phyloP scores from a whole-genome alignment of 2,797 vertebrate genomes.

The Megalops cyprinoides region DNA sequence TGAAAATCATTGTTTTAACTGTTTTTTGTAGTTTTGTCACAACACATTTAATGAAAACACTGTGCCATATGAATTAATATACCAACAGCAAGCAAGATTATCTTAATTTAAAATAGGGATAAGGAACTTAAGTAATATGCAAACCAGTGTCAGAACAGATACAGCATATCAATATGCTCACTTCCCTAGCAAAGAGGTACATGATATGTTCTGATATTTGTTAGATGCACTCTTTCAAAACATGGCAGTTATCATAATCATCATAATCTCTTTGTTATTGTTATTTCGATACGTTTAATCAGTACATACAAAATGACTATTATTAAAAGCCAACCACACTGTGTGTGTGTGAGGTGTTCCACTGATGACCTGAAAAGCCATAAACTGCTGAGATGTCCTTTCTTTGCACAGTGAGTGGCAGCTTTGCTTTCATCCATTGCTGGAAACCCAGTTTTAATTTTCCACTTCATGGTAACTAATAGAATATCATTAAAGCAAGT shows the following conservation, averaged over 20 bases:
- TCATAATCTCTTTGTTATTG: not conserved
- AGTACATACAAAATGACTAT: not conserved
- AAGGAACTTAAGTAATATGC: too few species aligned
- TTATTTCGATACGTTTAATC: not conserved
- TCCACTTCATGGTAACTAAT: slow-evolving; percentile 40
- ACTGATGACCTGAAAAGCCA: not conserved
- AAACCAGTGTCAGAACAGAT: not conserved
- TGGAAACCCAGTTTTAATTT: slow-evolving; percentile 31
- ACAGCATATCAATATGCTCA: not conserved
- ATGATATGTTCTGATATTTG: not conserved
- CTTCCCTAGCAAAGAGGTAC: not conserved
- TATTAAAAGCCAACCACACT: not conserved
- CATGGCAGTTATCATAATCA: not conserved
- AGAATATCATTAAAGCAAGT: slow-evolving; percentile 33
- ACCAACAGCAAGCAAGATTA: not conserved
- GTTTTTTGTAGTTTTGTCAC: too few species aligned
- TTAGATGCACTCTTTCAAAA: not conserved
- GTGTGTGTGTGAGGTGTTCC: not conserved
- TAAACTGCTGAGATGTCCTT: not conserved
- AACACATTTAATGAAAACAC: not conserved
- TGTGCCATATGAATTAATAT: not conserved
- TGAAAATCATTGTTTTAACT: not conserved
- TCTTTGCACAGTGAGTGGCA: not conserved
- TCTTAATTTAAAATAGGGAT: too few species aligned
- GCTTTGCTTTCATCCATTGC: slow-evolving; percentile 20